Percentiles rank a stretch among this genome's conserved stretches.
These are phyloP conservation scores for Melanostoma scalare DNA, from an alignment of 2,888 invertebrate genomes.

Conservation along the genomic window DNA sequence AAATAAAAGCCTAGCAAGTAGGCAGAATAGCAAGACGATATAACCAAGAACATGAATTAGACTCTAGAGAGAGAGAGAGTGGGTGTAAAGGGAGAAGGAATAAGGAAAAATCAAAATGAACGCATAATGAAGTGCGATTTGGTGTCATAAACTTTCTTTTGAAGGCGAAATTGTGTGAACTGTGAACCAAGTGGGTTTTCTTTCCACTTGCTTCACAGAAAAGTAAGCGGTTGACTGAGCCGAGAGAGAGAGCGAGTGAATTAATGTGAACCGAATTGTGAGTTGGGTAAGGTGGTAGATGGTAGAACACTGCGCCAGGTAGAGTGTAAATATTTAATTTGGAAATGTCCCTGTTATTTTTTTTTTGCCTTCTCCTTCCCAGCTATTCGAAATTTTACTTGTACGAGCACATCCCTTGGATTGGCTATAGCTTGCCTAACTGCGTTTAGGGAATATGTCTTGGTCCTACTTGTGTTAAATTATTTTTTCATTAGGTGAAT, in stretches of 20 bases:
- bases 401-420: slow-evolving; percentile 14
- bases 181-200: slow-evolving; percentile 29
- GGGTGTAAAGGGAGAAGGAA: slow-evolving; percentile 72
- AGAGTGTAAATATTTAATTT: slow-evolving; percentile 72
- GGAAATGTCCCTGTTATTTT: slow-evolving; percentile 50
- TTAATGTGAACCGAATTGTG: slow-evolving; percentile 37
- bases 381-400: slow-evolving; percentile 24
- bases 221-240: slow-evolving; percentile 48
- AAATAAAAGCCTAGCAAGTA: slow-evolving; percentile 60
- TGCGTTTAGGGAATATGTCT: slow-evolving; percentile 61
- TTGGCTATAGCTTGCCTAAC: neutral
- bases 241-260: slow-evolving; percentile 41
- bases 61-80: slow-evolving; percentile 74
- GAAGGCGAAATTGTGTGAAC: slow-evolving; percentile 69
- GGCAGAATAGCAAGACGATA: slow-evolving; percentile 44
- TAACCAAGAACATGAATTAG: slow-evolving; percentile 71
- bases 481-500: slow-evolving; percentile 71
- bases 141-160: slow-evolving; percentile 72
- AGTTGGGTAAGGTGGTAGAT: neutral
- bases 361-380: neutral
- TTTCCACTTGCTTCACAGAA: slow-evolving; percentile 20
- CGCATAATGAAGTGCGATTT: slow-evolving; percentile 72
- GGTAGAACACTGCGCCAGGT: slow-evolving; percentile 26
- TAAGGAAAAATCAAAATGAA: slow-evolving; percentile 67
- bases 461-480: slow-evolving; percentile 65